These are phyloP conservation scores for Noturus placidus DNA, from an alignment of 2,113 vertebrate genomes.

Conservation along the genomic window DNA sequence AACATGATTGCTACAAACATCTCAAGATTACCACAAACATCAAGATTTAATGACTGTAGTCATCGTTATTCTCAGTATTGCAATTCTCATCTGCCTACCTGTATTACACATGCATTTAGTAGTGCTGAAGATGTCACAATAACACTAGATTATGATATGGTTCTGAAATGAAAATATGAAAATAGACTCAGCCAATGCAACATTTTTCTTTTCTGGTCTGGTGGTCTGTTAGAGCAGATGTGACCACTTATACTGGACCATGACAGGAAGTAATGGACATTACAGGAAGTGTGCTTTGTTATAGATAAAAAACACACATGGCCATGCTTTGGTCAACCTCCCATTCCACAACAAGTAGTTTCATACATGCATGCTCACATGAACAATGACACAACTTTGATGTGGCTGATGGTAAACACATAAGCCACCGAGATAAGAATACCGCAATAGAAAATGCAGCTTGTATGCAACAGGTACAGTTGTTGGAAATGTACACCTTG, in stretches of 20 bases:
- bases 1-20: neutral
- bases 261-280: constrained; percentile 45
- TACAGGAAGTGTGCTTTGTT: constrained; percentile 54
- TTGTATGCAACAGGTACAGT: neutral
- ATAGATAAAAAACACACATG: constrained; percentile 52
- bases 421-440: constrained; percentile 46
- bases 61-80: neutral
- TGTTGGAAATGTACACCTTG: neutral
- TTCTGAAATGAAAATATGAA: neutral
- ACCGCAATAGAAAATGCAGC: constrained; percentile 2
- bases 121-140: neutral
- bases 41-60: no score
- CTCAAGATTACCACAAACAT: neutral
- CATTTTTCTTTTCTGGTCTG: neutral
- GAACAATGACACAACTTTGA: constrained; percentile 33
- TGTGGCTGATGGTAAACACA: constrained; percentile 47
- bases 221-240: constrained; percentile 47
- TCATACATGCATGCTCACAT: constrained; percentile 24
- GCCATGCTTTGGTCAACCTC: constrained; percentile 42
- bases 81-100: neutral
- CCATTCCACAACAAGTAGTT: constrained; percentile 44
- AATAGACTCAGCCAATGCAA: neutral
- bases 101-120: neutral
- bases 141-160: neutral
- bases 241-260: constrained; percentile 45